These are phyloP conservation scores for Novumbra hubbsi DNA, from an alignment of 2,797 vertebrate genomes.

Conservation along the genomic window DNA sequence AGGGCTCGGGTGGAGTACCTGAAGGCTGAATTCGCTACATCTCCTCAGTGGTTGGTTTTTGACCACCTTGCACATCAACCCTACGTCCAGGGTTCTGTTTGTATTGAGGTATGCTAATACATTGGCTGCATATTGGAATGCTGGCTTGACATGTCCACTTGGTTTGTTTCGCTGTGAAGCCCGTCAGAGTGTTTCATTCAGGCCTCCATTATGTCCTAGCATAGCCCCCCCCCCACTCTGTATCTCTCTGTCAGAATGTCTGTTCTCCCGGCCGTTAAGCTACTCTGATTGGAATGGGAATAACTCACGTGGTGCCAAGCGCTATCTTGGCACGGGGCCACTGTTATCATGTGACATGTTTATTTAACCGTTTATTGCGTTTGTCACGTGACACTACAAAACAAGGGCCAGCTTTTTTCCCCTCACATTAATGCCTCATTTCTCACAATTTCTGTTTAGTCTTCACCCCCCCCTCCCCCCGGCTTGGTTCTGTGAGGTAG, in stretches of 20 bases:
- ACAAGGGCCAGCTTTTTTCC: neutral
- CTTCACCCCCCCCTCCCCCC: too few species aligned
- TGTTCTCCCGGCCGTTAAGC: neutral
- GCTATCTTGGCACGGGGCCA: neutral
- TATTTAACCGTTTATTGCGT: neutral
- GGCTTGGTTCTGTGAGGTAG: too few species aligned
- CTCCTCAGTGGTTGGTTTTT: neutral
- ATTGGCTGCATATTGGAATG: neutral
- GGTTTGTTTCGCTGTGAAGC: slow-evolving; percentile 9
- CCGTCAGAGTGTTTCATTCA: neutral
- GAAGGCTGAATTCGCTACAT: too few species aligned
- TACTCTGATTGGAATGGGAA: neutral
- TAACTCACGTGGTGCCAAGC: neutral
- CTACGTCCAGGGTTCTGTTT: too few species aligned
- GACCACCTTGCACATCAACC: neutral
- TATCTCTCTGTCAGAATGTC: neutral
- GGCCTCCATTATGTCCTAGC: slow-evolving; percentile 5
- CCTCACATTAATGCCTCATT: neutral
- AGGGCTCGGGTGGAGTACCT: too few species aligned
- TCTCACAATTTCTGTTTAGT: neutral
- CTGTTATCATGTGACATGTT: neutral
- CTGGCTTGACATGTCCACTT: neutral
- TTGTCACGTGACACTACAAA: neutral
- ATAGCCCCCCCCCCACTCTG: neutral
- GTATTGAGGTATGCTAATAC: neutral